A percentile compares a stretch with the other conserved stretches of the same genome.
Evolutionary conservation across 1,140 invertebrate species (phyloP).

Genomic region (Spodoptera litura): DNA sequence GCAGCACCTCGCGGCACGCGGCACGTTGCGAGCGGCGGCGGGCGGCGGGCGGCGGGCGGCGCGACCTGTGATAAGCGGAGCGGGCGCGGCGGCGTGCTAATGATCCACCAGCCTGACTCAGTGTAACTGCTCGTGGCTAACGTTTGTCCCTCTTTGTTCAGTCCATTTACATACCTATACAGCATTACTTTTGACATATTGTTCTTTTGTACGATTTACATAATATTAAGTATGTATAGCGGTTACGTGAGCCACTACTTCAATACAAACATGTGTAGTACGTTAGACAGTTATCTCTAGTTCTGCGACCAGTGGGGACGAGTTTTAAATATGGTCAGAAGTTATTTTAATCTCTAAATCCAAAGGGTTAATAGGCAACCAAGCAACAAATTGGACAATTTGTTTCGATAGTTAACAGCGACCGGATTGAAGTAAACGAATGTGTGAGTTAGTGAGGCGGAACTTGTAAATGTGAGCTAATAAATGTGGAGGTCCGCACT

Average conservation of each 20-base stretch:
- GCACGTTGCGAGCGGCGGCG: neutral
- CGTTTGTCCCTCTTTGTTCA: slow-evolving; percentile 1
- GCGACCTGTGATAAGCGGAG: neutral
- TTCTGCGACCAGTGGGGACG: too few relatives aligned
- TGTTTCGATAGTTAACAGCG: neutral
- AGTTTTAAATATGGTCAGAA: too few relatives aligned
- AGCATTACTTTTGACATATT: slow-evolving; percentile 4
- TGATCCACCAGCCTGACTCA: neutral
- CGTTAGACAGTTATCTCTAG: too few relatives aligned
- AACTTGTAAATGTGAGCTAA: neutral
- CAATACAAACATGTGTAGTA: too few relatives aligned
- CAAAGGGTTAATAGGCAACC: too few relatives aligned
- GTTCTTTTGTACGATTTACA: slow-evolving; percentile 28
- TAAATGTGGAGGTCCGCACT: neutral
- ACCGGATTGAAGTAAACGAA: neutral
- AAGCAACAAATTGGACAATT: neutral
- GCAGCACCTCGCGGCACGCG: neutral
- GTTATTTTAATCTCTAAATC: too few relatives aligned
- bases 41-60: too few relatives aligned
- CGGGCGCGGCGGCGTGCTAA: neutral
- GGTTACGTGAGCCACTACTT: slow-evolving; percentile 4
- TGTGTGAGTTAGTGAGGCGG: neutral
- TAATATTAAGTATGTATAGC: slow-evolving; percentile 2
- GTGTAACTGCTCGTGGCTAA: slow-evolving; percentile 5
- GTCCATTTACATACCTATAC: slow-evolving; percentile 20